Conservation (phyloP, 2,888 invertebrate species). For the Elgonia sp. region DNA sequence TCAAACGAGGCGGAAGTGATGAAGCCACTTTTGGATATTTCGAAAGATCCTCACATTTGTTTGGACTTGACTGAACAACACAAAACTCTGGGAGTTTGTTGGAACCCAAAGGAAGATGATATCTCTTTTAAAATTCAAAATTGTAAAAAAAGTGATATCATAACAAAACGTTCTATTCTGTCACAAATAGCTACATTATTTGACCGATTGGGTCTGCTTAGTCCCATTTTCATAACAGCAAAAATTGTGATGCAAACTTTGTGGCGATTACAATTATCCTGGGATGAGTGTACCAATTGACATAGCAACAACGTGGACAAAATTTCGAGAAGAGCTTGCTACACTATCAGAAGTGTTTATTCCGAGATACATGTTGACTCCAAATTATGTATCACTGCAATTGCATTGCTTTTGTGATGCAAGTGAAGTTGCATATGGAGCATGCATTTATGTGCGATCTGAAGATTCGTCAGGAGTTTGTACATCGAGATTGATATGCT, state of each 20-base stretch:
- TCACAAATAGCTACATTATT: slow-evolving; percentile 67
- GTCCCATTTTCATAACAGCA: slow-evolving; percentile 52
- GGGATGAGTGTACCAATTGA: slow-evolving; percentile 42
- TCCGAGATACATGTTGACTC: neutral
- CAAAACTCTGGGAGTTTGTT: slow-evolving; percentile 62
- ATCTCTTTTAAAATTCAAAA: slow-evolving; percentile 12
- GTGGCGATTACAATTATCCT: slow-evolving; percentile 41
- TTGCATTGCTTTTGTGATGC: slow-evolving; percentile 28
- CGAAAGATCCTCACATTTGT: slow-evolving; percentile 15
- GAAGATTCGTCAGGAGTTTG: neutral
- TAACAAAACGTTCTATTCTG: slow-evolving; percentile 61
- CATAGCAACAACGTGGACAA: neutral
- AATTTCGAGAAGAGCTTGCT: slow-evolving; percentile 1
- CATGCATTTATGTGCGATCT: slow-evolving; percentile 24
- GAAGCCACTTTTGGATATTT: neutral
- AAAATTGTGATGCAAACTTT: slow-evolving; percentile 62
- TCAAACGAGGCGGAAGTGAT: slow-evolving; percentile 20
- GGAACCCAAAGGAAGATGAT: slow-evolving; percentile 49
- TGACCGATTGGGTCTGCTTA: slow-evolving; percentile 67
- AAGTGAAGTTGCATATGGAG: slow-evolving; percentile 32
- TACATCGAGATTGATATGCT: slow-evolving; percentile 12
- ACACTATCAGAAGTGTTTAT: slow-evolving; percentile 10
- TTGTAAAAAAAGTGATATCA: neutral
- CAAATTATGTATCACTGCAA: neutral
- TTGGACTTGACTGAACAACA: slow-evolving; percentile 23